Evolutionary conservation across 2,888 invertebrate genomes (phyloP), one percentile per base, ranked within the genome.

Genomic region (Cephus pygmeus): DNA sequence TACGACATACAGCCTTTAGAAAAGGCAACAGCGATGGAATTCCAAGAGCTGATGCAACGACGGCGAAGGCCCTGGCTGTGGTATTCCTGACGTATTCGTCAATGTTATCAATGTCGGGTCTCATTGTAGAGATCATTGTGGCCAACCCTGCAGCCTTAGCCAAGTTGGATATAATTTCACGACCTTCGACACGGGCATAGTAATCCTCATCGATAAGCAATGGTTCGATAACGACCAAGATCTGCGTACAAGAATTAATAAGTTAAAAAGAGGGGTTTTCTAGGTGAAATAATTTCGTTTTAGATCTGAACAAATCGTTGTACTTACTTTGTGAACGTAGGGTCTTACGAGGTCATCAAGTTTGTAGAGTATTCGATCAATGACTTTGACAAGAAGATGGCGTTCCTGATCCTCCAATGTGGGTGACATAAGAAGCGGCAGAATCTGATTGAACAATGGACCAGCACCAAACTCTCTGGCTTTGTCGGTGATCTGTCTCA

Each of bases 101-200:
- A 87, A 99, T 99, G 91, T 99, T 99, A 92, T 99, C 99, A 87
- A 99, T 99, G 93, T 99, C 99, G 0, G 99, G 99, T 90, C 99
- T 94, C 99, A 99, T 99, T 0, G 99, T 99, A 6, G 99, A 99
- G 88, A 99, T 99, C 99, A 99, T 99, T 23, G 99, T 99, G 4
- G 99, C 99, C 78, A 99, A 93, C 78, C 99, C 99, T 4, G 99
- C 99, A 1, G 99, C 99, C 93, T 99, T 99, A 0, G 99, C 99
- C 89, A 99, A 93, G 92, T 99, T 99, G 0, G 98, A 99, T 89
- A 99, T 99, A 86, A 99, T 99, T 92, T 99, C 99, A 88, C 99
- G 94, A 84, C 99, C 99, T 92, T 99, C 99, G 12, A 99, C 99
- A 91, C 99, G 96, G 35, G 99, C 99, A 91, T 99, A 99, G 92